phyloP scores from a whole-genome alignment of 2,797 vertebrate genomes.

The Eulemur albifrons region DNA sequence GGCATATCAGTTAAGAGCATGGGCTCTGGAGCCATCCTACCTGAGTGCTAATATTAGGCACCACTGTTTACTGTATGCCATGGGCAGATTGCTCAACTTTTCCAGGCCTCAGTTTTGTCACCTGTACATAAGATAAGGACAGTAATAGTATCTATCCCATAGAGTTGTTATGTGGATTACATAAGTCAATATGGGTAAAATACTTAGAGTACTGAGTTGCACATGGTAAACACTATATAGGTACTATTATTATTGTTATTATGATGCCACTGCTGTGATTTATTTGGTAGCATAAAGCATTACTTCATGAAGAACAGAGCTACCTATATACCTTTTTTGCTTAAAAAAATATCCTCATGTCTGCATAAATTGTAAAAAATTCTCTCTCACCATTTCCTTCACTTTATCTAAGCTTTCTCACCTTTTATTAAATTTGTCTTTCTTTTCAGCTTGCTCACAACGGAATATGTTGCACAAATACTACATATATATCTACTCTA shows the following conservation, averaged over 20 bases:
- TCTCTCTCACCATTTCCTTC: neutral
- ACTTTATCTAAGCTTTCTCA: neutral
- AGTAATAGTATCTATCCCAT: neutral
- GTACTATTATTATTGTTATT: neutral
- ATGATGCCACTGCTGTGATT: neutral
- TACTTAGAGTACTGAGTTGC: neutral
- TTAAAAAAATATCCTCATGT: neutral
- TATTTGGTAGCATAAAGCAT: neutral
- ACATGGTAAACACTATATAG: neutral
- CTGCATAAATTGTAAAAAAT: neutral
- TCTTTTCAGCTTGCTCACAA: neutral
- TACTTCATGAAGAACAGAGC: neutral
- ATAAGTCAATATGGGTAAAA: neutral
- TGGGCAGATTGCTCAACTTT: neutral
- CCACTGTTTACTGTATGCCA: neutral
- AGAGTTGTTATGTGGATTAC: neutral
- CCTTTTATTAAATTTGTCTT: neutral
- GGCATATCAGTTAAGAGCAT: neutral
- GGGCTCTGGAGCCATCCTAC: neutral
- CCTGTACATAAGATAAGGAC: neutral
- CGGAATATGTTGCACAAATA: neutral
- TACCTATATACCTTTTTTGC: neutral
- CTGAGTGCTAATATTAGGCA: neutral
- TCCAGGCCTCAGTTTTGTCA: neutral
- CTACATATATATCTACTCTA: neutral